Base-by-base conservation (phyloP, 1,140 invertebrate species). In the Chrysomallon squamiferum region DNA sequence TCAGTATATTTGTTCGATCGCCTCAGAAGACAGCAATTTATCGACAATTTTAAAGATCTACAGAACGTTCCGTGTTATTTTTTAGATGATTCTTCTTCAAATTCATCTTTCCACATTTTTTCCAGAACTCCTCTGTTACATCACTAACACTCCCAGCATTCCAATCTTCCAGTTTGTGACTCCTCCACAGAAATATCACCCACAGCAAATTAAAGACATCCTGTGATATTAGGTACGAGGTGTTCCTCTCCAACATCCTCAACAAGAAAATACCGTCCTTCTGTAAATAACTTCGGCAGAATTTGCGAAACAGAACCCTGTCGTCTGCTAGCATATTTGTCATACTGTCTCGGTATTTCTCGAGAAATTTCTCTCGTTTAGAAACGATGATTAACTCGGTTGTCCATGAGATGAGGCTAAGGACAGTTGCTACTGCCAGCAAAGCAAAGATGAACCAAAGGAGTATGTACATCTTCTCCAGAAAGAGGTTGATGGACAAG, bases 381-480 rank as follows among this genome's bases (percentile, higher is more conserved):
- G 66, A 38, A 9, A 65, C 69, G 22, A 77, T 57, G 0, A 79
- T n/a, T 18, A 68, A 65, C 22, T 71, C 20, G 41, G 73, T 66
- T 11, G 78, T 25, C 78, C 78, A 82, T 18, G 66, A 58, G 13
- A 73, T 63, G 5, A 79, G 59, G 65, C 75, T 80, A 45, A 75
- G 61, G 35, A 71, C 68, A 22, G 73, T 79, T 5, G 86, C 75
- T 43, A 81, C 65, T 4, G 85, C 77, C 5, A 87, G 75, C 59
- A 87, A 78, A 43, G 86, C 78, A 56, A 86, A 79, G 87, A 86
- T 87, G 71, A 87, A 88, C 87, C 87, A 88, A 20, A 87, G 62
- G 66, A 88, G 85, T 9, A 87, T 80, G 72, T 87, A 88, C 22
- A 88, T 87, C 74, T 88, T 88, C 72, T 88, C 87, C 62, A 88